These are phyloP conservation scores for Mactromeris polynyma DNA, from an alignment of 2,888 invertebrate species.

Conservation along the genomic window DNA sequence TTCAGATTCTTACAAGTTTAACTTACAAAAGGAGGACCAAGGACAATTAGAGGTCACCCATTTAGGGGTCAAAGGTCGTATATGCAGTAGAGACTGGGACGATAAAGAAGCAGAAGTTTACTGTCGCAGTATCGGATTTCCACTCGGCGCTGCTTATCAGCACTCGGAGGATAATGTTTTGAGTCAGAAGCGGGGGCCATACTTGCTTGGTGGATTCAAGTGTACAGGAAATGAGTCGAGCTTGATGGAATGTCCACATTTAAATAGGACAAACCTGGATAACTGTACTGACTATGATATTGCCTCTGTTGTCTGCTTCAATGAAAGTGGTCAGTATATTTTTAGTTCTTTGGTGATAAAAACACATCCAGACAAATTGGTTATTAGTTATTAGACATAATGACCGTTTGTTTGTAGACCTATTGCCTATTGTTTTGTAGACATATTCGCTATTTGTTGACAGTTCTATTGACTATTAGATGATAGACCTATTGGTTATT, in stretches of 20 bases:
- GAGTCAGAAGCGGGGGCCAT: slow-evolving; percentile 75
- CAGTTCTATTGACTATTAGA: neutral
- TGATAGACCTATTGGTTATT: neutral
- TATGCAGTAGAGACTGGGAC: slow-evolving; percentile 79
- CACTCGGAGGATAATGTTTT: slow-evolving; percentile 64
- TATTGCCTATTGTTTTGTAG: neutral
- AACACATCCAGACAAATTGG: no score
- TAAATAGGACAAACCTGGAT: slow-evolving; percentile 73
- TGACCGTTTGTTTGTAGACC: no score
- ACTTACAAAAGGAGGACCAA: slow-evolving; percentile 60
- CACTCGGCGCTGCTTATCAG: slow-evolving; percentile 74
- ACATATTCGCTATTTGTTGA: neutral
- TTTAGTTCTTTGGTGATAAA: no score
- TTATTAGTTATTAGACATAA: no score
- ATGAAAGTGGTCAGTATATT: slow-evolving; percentile 66
- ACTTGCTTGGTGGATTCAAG: slow-evolving; percentile 79
- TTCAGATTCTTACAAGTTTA: slow-evolving; percentile 72
- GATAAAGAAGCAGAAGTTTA: slow-evolving; percentile 80
- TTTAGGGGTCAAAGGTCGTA: slow-evolving; percentile 87
- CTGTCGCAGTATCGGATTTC: slow-evolving; percentile 75
- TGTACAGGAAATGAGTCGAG: slow-evolving; percentile 79
- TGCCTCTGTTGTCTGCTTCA: slow-evolving; percentile 81
- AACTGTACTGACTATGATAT: slow-evolving; percentile 78
- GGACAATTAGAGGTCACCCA: slow-evolving; percentile 76
- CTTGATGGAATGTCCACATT: slow-evolving; percentile 76